Evolutionary conservation across 2,888 invertebrate species (phyloP), one percentile per base, ranked within the genome.

Genomic region (Amphiduros pacificus): DNA sequence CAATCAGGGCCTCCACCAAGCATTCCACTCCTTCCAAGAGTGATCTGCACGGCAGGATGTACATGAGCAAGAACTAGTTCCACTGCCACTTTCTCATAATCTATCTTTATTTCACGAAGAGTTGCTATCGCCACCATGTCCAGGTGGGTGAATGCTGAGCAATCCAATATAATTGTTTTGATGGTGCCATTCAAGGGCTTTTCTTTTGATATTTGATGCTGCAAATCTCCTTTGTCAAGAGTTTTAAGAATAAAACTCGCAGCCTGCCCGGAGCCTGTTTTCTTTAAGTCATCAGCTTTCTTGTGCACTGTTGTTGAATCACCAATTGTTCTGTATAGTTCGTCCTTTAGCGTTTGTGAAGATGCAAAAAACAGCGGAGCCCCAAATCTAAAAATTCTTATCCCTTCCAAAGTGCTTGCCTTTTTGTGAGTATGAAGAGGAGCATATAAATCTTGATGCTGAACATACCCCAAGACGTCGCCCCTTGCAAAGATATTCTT

Each of bases 301-400:
- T 17, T 36, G 9, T 14, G 9, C 44, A 20, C 22, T n/a, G 22
- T 41, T 14, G 29, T 36, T 0, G 79, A 77, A 60, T 78, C 76
- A 4, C 77, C 71, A 0, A 78, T 77, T n/a, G 68, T 62, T 28
- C 67, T 66, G 64, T 77, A 79, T 36, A 81, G 67, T 9, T 71
- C 65, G 55, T 66, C 71, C 31, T 77, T 70, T 69, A 80, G 80
- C 27, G 75, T 75, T 63, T 81, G 79, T 1, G 78, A 77, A 60
- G 77, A 80, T 6, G 77, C 79, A 61, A 77, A 81, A 64, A 75
- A 80, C 11, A 81, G 64, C 24, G 74, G 74, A 4, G 76, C 73
- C 49, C 78, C 76, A 65, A 77, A 79, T 17, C 76, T 70, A 69
- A 77, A 81, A 14, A 81, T 69, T 55, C 72, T 74, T 2, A 80